Percentiles rank a stretch among this genome's conserved stretches.
phyloP scores from a whole-genome alignment of 1,140 invertebrate species.

The Lasaia peninsularis region DNA sequence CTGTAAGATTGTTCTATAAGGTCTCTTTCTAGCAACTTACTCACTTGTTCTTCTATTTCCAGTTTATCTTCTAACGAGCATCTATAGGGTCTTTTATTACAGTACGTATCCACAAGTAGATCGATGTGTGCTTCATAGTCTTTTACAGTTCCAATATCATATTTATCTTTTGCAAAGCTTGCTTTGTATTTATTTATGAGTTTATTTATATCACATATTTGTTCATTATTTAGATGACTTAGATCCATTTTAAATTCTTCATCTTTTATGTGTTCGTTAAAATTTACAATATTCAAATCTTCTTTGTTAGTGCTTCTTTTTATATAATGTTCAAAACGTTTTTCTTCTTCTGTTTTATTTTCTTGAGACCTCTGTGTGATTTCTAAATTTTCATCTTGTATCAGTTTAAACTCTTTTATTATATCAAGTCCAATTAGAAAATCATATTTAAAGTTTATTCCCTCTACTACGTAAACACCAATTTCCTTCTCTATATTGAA shows the following conservation, averaged over 20 bases:
- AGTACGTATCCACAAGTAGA: slow-evolving; percentile 47
- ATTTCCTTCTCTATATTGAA: slow-evolving; percentile 27
- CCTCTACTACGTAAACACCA: slow-evolving; percentile 30
- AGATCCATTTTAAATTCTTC: slow-evolving; percentile 35
- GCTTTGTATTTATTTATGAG: slow-evolving; percentile 40
- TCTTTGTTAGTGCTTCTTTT: slow-evolving; percentile 14
- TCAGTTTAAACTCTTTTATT: slow-evolving; percentile 27
- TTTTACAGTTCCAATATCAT: slow-evolving; percentile 35
- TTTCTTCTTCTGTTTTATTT: slow-evolving; percentile 14
- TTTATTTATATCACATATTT: slow-evolving; percentile 37
- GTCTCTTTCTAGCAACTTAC: slow-evolving; percentile 44
- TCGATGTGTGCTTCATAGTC: slow-evolving; percentile 48
- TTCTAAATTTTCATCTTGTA: slow-evolving; percentile 27
- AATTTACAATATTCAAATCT: slow-evolving; percentile 26
- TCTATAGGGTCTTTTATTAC: slow-evolving; percentile 47
- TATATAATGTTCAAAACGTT: slow-evolving; percentile 2
- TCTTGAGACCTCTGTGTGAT: slow-evolving; percentile 19
- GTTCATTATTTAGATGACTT: slow-evolving; percentile 33
- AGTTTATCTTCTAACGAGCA: slow-evolving; percentile 44
- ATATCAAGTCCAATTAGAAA: slow-evolving; percentile 27
- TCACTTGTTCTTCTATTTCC: not conserved
- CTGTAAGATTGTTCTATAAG: slow-evolving; percentile 55
- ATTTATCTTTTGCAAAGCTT: slow-evolving; percentile 54
- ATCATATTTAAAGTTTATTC: slow-evolving; percentile 31
- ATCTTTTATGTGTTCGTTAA: slow-evolving; percentile 44